Percentiles rank a stretch among this genome's conserved stretches.
Conservation (phyloP, 2,888 invertebrate species). For the Ctena decussata region DNA sequence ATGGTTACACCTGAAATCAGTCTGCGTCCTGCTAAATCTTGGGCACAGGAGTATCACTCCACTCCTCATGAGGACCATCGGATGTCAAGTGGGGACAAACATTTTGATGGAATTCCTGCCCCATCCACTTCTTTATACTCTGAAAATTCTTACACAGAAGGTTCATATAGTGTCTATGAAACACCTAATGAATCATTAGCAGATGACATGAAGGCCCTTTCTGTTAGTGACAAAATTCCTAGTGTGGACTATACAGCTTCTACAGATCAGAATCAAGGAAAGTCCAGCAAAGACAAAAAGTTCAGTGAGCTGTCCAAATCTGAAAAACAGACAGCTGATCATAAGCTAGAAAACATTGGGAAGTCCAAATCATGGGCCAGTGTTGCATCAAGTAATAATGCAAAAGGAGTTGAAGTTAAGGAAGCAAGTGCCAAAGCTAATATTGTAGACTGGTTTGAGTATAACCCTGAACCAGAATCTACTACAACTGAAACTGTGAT, state of each 20-base stretch:
- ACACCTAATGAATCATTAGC: slow-evolving; percentile 42
- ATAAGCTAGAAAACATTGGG: background rate
- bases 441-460: slow-evolving; percentile 68
- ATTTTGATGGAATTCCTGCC: background rate
- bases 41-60: background rate
- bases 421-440: slow-evolving; percentile 14
- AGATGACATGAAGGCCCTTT: background rate
- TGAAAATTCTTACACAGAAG: background rate
- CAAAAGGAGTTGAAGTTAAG: background rate
- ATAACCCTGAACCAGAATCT: slow-evolving; percentile 41
- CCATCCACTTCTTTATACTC: background rate
- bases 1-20: background rate
- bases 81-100: background rate
- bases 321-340: background rate
- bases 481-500: background rate
- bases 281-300: background rate
- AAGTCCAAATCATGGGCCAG: background rate
- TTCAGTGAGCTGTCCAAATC: background rate
- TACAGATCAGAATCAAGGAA: background rate
- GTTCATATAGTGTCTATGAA: slow-evolving; percentile 32
- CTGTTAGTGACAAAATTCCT: background rate
- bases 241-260: background rate
- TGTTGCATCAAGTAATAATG: background rate
- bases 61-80: background rate
- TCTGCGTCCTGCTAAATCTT: background rate